Evolutionary conservation across 2,888 invertebrate species (phyloP), one percentile per base, ranked within the genome.

Genomic region (Nephrocerus scutellatus): DNA sequence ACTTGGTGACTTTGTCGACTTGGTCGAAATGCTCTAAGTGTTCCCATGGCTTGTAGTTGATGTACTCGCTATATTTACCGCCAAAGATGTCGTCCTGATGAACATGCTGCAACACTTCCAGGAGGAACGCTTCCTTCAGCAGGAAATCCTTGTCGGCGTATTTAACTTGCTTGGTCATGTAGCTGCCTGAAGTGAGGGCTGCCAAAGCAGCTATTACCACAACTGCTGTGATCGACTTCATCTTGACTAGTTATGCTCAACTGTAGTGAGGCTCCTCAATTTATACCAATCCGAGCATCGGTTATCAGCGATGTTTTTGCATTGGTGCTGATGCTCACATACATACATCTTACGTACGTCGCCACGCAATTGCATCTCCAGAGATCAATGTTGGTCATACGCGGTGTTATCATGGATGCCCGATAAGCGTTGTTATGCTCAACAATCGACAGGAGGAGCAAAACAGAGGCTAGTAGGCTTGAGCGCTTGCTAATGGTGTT

Each of bases 1-100:
- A 79, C 44, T 75, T 42, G 25, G 76, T 73, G 5, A 80, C 75
- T 28, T 71, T 71, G 52, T 79, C 74, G 8, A 64, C 62, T 58
- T 74, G 43, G 39, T 77, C 77, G 60, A 75, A 82, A 49, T 75
- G 72, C 49, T 75, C 72, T 13, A 70, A 52, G 58, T 81, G 74
- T 6, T 73, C 73, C 52, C 76, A 74, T 24, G 82, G 70, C 47
- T 72, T 68, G 61, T 73, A 84, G 41, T 70, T 72, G 39, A 73
- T 66, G 5, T 39, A 39, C 36, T 40, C 60, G 48, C 77, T 79
- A 38, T 47, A 66, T 12, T 58, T 53, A 2, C 44, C 48, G 4
- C 51, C 54, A 31, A 57, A 58, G n/a, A 65, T 56, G 42, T 67
- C 76, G 70, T 75, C 76, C 59, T 84, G 81, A 48, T 76, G 74